These are phyloP conservation scores for Steatornis caripensis DNA, from an alignment of 2,113 vertebrate species.

Conservation along the genomic window DNA sequence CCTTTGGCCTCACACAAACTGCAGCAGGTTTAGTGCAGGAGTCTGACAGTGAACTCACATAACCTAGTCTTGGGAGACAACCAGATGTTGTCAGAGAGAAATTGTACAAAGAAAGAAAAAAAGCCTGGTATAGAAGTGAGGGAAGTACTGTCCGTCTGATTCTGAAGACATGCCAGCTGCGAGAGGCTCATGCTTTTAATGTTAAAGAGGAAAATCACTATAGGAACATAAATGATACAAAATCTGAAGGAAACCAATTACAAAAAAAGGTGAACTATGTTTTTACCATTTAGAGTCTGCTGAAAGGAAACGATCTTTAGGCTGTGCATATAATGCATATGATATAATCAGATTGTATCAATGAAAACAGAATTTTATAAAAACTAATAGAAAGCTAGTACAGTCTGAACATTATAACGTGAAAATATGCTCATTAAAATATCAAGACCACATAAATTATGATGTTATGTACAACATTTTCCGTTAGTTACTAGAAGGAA, in stretches of 20 bases:
- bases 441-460: not conserved
- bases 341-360: not conserved
- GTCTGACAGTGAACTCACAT: not conserved
- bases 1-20: not conserved
- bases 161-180: not conserved
- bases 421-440: not conserved
- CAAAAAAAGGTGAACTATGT: not conserved
- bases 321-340: not conserved
- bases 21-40: not conserved
- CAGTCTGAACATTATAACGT: not conserved
- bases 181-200: not conserved
- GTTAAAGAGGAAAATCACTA: not conserved
- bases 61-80: not conserved
- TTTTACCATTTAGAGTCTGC: not conserved
- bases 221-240: not conserved
- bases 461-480: not conserved
- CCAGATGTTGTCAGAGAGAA: not conserved
- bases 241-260: not conserved
- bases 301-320: not conserved
- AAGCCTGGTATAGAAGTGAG: not conserved
- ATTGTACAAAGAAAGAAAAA: not conserved
- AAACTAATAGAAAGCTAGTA: not conserved
- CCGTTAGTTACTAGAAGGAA: not conserved
- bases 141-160: not conserved
- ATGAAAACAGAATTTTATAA: not conserved